Evolutionary conservation across 2,888 invertebrate genomes (phyloP).

Genomic region (Diadegma fenestrale): DNA sequence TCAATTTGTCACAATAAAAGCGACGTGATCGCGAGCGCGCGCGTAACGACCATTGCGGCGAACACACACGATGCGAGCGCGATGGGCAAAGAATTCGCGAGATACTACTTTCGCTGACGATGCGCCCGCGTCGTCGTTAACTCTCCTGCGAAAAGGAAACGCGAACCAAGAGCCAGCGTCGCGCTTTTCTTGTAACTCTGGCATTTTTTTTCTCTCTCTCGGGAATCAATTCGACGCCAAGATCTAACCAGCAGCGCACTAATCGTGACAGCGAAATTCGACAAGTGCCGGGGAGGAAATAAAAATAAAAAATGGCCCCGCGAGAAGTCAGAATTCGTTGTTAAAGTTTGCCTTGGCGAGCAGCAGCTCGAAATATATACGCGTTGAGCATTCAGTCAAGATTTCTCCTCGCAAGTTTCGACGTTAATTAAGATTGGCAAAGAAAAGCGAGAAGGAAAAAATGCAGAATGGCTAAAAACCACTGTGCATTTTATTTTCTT

Average conservation of each 20-base stretch:
- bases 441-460: constrained; percentile 29
- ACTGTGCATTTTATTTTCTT: not conserved
- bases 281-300: too few species aligned
- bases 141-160: constrained; percentile 2
- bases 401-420: constrained; percentile 37
- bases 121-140: constrained; percentile 26
- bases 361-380: not conserved
- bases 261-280: constrained; percentile 14
- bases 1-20: constrained; percentile 79
- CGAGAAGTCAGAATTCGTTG: not conserved
- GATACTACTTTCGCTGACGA: constrained; percentile 63
- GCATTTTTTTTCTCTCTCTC: not conserved
- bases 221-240: not conserved
- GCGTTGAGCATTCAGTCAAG: constrained; percentile 14
- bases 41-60: constrained; percentile 38
- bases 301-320: not conserved
- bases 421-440: constrained; percentile 54
- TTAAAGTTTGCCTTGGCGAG: not conserved
- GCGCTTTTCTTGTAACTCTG: constrained; percentile 29
- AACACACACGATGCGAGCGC: constrained; percentile 35
- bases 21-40: too few species aligned
- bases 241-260: not conserved
- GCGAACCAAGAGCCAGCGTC: constrained; percentile 1
- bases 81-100: constrained; percentile 51
- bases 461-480: constrained; percentile 37